A percentile compares a stretch with the other conserved stretches of the same genome.
Evolutionary conservation across 2,797 vertebrate genomes (phyloP).

Genomic region (Halcyon smyrnensis): DNA sequence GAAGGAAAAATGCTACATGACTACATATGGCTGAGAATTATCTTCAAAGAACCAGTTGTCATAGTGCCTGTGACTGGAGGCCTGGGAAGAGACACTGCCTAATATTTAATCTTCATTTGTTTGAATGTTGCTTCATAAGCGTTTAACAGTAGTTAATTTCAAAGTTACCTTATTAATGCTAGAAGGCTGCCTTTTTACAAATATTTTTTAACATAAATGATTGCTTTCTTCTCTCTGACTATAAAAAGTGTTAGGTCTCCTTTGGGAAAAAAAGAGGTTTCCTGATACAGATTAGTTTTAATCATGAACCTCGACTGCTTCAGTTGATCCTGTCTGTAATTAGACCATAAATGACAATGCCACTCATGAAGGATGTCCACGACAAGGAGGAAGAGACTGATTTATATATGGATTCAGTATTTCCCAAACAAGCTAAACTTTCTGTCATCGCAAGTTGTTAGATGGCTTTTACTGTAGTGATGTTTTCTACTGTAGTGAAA

Average conservation of each 20-base stretch:
- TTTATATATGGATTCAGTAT: background rate
- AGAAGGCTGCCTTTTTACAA: background rate
- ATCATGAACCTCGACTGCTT: background rate
- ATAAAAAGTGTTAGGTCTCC: background rate
- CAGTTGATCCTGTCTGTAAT: background rate
- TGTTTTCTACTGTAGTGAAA: background rate
- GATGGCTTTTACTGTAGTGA: background rate
- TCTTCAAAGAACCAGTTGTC: slow-evolving; percentile 15
- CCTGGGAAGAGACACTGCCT: background rate
- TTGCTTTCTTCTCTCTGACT: background rate
- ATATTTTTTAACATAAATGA: background rate
- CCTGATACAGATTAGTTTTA: background rate
- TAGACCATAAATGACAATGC: background rate
- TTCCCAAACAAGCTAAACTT: background rate
- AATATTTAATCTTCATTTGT: background rate
- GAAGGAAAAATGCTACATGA: background rate
- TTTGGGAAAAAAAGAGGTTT: background rate
- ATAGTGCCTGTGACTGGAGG: background rate
- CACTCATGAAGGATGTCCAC: background rate
- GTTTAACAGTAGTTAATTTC: background rate
- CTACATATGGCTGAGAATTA: background rate
- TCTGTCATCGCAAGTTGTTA: background rate
- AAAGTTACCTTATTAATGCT: background rate
- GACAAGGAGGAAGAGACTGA: background rate
- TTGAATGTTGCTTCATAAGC: background rate